A percentile compares a stretch with the other conserved stretches of the same genome.
Evolutionary conservation across 2,888 invertebrate genomes (phyloP).

Genomic region (Camponotus fellah): DNA sequence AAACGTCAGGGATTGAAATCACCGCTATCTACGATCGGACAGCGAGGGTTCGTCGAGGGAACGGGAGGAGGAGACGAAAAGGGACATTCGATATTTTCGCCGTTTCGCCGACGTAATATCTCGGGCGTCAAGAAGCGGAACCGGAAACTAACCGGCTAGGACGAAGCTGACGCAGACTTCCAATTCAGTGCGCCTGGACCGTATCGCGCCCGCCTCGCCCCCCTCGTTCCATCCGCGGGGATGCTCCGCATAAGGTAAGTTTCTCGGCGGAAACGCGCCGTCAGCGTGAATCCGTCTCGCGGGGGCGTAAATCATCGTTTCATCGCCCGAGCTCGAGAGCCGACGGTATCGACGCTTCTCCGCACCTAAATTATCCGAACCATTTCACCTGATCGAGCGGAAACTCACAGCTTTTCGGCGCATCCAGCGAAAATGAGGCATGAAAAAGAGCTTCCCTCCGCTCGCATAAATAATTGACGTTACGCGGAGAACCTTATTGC

Average conservation of each 20-base stretch:
- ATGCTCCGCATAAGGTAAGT: slow-evolving; percentile 44
- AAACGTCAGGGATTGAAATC: not conserved
- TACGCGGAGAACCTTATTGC: not conserved
- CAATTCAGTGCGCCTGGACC: slow-evolving; percentile 59
- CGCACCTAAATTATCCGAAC: slow-evolving; percentile 24
- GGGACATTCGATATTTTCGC: slow-evolving; percentile 31
- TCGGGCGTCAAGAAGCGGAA: slow-evolving; percentile 32
- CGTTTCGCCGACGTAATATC: slow-evolving; percentile 45
- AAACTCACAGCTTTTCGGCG: slow-evolving; percentile 22
- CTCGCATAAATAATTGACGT: not conserved
- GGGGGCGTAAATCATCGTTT: slow-evolving; percentile 39
- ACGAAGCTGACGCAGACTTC: slow-evolving; percentile 68
- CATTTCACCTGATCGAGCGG: slow-evolving; percentile 14
- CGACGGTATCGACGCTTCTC: slow-evolving; percentile 8
- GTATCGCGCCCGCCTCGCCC: slow-evolving; percentile 11
- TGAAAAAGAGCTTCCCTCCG: not conserved
- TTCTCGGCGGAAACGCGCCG: slow-evolving; percentile 44
- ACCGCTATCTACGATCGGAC: not conserved
- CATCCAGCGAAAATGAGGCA: not conserved
- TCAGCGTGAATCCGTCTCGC: slow-evolving; percentile 40
- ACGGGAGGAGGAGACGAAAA: not conserved
- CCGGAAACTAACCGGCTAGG: slow-evolving; percentile 44
- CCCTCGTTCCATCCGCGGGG: not conserved
- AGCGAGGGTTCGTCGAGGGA: not conserved
- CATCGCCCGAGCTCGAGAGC: slow-evolving; percentile 29